These are phyloP conservation scores for Montipora capitata DNA, from an alignment of 92 coral and sea anemone genomes.

Conservation along the genomic window DNA sequence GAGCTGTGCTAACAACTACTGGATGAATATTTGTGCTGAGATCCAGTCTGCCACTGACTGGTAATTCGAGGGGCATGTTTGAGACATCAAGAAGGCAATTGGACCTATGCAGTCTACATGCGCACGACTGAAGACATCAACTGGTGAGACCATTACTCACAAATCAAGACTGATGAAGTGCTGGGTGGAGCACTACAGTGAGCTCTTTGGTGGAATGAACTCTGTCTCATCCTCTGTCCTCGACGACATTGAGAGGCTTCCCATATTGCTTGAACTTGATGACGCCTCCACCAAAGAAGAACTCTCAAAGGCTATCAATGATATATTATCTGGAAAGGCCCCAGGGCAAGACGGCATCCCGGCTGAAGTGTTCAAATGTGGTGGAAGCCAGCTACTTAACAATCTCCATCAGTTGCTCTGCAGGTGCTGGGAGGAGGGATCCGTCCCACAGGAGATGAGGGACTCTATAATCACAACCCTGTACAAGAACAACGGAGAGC, in stretches of 20 bases:
- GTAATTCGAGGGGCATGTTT: conserved; percentile 55
- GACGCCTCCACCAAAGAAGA: no score
- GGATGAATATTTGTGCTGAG: background rate
- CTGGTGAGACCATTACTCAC: conserved; percentile 18
- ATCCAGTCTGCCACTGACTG: conserved; percentile 36
- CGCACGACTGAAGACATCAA: conserved; percentile 3
- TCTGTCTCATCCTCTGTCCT: conserved; percentile 20
- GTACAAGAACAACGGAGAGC: no score
- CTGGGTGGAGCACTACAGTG: conserved; percentile 20
- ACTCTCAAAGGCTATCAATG: no score
- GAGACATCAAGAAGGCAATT: conserved; percentile 61
- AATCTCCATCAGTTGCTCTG: no score
- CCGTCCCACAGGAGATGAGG: no score
- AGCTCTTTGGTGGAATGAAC: background rate
- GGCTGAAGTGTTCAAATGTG: no score
- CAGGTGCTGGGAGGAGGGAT: no score
- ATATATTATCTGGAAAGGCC: no score
- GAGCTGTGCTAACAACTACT: background rate
- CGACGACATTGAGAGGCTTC: no score
- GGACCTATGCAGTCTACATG: conserved; percentile 41
- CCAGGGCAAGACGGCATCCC: no score
- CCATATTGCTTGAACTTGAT: no score
- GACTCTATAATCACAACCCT: no score
- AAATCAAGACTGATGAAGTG: background rate
- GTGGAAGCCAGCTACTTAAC: conserved; percentile 6